Evolutionary conservation across 2,113 vertebrate species (phyloP), one percentile per base, ranked within the genome.

Genomic region (Sprattus sprattus): DNA sequence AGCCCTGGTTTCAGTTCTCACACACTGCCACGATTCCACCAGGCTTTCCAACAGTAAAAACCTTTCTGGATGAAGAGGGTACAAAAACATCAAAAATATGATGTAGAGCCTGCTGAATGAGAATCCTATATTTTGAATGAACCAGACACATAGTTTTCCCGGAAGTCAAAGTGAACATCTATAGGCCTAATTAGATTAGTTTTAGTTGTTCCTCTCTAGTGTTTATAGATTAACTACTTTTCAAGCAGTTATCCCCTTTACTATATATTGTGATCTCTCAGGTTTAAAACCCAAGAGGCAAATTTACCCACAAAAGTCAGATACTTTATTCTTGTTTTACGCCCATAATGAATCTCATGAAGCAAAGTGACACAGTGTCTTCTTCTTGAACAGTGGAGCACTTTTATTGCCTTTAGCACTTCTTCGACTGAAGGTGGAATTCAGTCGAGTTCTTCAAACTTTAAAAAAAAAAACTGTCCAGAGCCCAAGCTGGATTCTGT

Each of bases 11-110:
- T 97, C 94, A 97, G 95, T 92, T 96, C 96, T 87, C 97, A 97
- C 88, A 97, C 97, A 46, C 96, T 99, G 96, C 98, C 98, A 92
- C 97, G 97, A 91, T 99, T 99, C 92, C 98, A 99, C 93, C 98
- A 99, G 95, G 96, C 98, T 2, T 99, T 99, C 93, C 98, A 98
- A 85, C 94, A 95, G 91, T 95, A 87, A 93, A 93, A 78, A 32
- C 32, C 71, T 39, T 32, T 18, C 28, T 78, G 28, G 10, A 78
- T 44, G 15, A 39, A 78, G 32, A 39, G 28, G 71, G 32, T 44
- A 15, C 11, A 39, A 78, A 15, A 78, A 39, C 13, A 39, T 39
- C 15, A 15, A 78, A 78, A 78, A 78, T 78, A 39, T 32, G 71
- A 78, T 9, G 15, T 32, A 16, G 25, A 16, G 71, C 71, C 71